Base-by-base conservation (phyloP, 2,113 vertebrate species). In the Microtus oregoni region DNA sequence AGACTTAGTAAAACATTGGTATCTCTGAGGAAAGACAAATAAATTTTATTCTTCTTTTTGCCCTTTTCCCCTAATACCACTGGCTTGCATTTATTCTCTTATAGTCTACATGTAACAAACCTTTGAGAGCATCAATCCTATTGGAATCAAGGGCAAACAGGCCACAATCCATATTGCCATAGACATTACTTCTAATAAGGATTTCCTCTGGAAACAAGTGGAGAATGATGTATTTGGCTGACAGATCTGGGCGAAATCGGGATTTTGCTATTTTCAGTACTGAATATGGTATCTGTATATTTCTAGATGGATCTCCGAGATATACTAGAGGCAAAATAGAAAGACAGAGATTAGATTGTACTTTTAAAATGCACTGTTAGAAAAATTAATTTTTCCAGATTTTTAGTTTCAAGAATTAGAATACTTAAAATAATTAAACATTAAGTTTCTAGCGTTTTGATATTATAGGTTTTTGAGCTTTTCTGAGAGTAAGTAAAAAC, bases 141-240 rank as follows among this genome's bases (percentile, higher is more conserved):
- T 99, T 99, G 96, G 92, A 76, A 81, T 99, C 98, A 88, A 99
- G 97, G 0, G 99, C 97, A 86, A 44, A 96, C 82, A 98, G 96
- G 55, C 98, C 99, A 86, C 78, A 96, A 7, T 97, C 95, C 44
- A 86, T 3, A 68, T 94, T 98, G 15, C 99, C 99, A 88, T 98
- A 98, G 0, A 99, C 98, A 0, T 98, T 99, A 97, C 98, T 99
- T 97, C 92, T 98, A 9, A 99, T 73, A 79, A 99, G 97, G 83
- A 99, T 97, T 1, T 99, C 98, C 20, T 99, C 98, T 26, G 98
- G 83, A 96, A 99, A 99, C 88, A 99, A 96, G 38, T 98, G 98
- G 26, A 97, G 98, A 92, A 99, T 97, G 24, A 99, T 97, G 90
- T 97, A 99, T 32, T 98, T 98, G 70, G 99, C 99, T 58, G 98